Evolutionary conservation across 2,888 invertebrate species (phyloP).

Genomic region (Myopa testacea): DNA sequence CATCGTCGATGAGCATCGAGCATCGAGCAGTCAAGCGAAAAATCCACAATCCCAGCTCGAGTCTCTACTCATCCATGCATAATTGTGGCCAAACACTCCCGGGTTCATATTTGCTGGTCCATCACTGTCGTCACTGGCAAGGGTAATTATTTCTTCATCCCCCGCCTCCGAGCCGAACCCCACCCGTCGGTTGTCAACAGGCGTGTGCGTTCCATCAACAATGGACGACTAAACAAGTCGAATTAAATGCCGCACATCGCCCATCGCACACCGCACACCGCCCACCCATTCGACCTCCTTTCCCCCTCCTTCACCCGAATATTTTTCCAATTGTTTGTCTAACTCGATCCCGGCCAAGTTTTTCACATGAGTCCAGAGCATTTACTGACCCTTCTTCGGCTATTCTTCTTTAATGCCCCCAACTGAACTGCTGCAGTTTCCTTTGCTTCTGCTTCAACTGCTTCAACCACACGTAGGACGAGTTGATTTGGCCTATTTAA

Average conservation of each 20-base stretch:
- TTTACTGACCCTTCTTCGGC: not conserved
- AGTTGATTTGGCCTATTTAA: conserved; percentile 27
- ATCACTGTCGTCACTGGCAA: conserved; percentile 40
- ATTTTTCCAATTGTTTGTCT: conserved; percentile 44
- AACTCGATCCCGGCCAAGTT: not conserved
- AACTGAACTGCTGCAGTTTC: not conserved
- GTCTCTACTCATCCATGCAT: not conserved
- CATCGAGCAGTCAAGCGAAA: conserved; percentile 9
- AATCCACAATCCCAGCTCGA: not conserved
- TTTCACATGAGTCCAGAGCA: conserved; percentile 13
- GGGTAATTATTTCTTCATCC: conserved; percentile 51
- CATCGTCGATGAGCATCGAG: not conserved
- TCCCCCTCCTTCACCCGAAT: conserved; percentile 39
- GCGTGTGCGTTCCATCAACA: conserved; percentile 42
- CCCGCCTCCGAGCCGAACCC: conserved; percentile 12
- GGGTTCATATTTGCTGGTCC: conserved; percentile 35
- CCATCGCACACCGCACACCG: conserved; percentile 42
- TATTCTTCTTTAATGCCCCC: not conserved
- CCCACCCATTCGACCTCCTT: not conserved
- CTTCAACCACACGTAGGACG: not conserved
- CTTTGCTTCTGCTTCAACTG: not conserved
- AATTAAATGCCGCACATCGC: conserved; percentile 48
- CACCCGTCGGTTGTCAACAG: conserved; percentile 46
- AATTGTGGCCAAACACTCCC: conserved; percentile 28
- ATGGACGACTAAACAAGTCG: conserved; percentile 45